Conservation (phyloP, 2,113 vertebrate genomes). For the Microcebus griseorufus region DNA sequence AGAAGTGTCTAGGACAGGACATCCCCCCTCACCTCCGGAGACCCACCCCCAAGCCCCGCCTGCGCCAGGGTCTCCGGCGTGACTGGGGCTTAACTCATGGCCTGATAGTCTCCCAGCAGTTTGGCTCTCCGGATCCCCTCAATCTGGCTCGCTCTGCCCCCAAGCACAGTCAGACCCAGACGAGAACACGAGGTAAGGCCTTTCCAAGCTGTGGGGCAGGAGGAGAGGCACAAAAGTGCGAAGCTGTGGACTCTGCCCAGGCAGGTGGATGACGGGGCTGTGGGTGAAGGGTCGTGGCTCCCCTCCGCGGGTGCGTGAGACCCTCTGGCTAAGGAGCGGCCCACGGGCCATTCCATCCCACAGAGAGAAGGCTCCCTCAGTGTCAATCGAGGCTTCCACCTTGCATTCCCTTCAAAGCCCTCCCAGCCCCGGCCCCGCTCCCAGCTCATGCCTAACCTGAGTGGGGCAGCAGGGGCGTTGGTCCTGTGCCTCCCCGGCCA, state of each 20-base stretch:
- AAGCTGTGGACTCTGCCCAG: background rate
- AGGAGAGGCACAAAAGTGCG: background rate
- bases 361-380: background rate
- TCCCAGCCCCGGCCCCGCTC: accelerated
- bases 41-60: background rate
- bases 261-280: background rate
- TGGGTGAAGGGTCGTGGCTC: no score
- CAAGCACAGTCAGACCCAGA: background rate
- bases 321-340: background rate
- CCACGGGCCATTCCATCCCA: background rate
- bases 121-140: background rate
- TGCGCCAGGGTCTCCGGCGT: background rate
- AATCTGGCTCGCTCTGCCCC: background rate
- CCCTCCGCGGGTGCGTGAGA: background rate
- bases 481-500: background rate
- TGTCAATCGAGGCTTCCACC: no score
- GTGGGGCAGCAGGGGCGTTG: accelerated
- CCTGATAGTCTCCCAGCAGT: background rate
- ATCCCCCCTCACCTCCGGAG: background rate
- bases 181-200: background rate
- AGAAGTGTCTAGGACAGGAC: background rate
- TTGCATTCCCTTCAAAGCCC: background rate
- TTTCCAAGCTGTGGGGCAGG: background rate
- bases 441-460: background rate
- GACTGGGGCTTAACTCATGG: background rate